Evolutionary conservation across 2,888 invertebrate genomes (phyloP).

Genomic region (Orthonychiurus folsomi): DNA sequence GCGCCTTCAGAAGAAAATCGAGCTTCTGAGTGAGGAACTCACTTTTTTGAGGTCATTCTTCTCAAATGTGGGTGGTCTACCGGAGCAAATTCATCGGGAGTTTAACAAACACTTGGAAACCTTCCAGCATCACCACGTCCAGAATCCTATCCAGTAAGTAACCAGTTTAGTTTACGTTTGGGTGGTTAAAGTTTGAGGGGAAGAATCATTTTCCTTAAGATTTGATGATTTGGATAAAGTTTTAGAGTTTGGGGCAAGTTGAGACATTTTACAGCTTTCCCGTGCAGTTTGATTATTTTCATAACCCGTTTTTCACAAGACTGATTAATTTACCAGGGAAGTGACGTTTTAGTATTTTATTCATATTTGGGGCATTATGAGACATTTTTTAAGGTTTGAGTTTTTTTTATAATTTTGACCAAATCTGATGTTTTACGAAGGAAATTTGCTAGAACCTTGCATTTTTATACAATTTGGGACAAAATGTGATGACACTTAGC

Average conservation of each 20-base stretch:
- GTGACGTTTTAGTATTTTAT: background rate
- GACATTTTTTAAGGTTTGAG: no score
- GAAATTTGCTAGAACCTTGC: background rate
- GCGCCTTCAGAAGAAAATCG: constrained; percentile 77
- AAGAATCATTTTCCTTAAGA: no score
- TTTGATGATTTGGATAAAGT: background rate
- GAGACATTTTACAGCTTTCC: no score
- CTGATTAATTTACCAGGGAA: no score
- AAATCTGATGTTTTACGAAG: background rate
- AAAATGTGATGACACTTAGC: background rate
- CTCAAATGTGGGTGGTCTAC: constrained; percentile 59
- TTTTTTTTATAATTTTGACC: background rate
- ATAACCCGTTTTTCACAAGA: no score
- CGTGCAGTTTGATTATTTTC: no score
- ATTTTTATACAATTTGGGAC: background rate
- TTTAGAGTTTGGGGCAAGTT: no score
- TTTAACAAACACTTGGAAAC: constrained; percentile 59
- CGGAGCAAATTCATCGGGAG: constrained; percentile 59
- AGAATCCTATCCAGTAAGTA: constrained; percentile 40
- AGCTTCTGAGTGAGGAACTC: constrained; percentile 82
- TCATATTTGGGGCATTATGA: no score
- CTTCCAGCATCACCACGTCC: constrained; percentile 49
- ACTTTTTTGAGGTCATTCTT: constrained; percentile 68
- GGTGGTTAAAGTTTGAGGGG: no score
- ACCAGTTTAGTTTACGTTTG: background rate